phyloP scores from a whole-genome alignment of 2,113 vertebrate genomes.

The Daphoenositta chrysoptera region DNA sequence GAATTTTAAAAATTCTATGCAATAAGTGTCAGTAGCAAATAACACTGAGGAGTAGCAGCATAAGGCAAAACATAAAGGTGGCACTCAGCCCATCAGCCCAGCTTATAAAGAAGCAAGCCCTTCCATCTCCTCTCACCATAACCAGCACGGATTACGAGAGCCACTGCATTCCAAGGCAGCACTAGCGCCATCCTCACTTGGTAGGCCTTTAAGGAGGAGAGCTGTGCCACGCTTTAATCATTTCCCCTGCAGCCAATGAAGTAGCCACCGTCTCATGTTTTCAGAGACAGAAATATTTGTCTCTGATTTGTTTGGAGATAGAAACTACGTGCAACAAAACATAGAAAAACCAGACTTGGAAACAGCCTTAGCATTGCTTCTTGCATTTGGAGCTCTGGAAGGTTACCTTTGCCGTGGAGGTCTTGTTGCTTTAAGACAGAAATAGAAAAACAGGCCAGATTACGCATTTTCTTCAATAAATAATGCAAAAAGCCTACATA shows the following conservation, averaged over 20 bases:
- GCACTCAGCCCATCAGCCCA: background rate
- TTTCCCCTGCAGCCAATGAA: background rate
- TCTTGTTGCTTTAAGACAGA: background rate
- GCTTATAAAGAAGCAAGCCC: background rate
- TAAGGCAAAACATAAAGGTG: background rate
- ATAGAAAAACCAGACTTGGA: background rate
- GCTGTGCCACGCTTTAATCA: rapidly evolving
- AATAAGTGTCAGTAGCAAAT: background rate
- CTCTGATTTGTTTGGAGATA: background rate
- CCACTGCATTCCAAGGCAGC: background rate
- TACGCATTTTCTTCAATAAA: conserved; percentile 40
- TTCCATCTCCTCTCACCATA: background rate
- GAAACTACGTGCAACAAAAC: background rate
- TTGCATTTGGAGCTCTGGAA: background rate
- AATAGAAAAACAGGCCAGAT: conserved; percentile 15
- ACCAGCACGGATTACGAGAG: background rate
- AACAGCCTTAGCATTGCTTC: background rate
- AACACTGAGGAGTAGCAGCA: background rate
- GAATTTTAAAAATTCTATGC: background rate
- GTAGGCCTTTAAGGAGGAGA: background rate
- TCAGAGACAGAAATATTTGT: background rate
- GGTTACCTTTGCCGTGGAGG: background rate
- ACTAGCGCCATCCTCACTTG: rapidly evolving
- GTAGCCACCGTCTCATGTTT: background rate
- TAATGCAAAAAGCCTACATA: background rate